phyloP scores from a whole-genome alignment of 1,140 invertebrate species.

The Octopus bimaculoides region DNA sequence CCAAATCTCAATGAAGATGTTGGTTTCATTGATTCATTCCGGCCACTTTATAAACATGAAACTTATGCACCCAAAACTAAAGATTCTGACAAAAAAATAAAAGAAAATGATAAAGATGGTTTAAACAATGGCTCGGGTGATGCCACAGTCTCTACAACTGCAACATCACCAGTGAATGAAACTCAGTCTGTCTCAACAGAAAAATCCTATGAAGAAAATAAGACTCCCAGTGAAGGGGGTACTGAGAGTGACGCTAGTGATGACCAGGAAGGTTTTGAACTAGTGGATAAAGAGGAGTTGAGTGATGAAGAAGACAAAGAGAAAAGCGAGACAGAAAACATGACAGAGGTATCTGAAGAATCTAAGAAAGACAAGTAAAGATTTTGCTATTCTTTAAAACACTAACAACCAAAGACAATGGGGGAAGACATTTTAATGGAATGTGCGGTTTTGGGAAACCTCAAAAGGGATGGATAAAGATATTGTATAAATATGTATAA shows the following conservation, averaged over 20 bases:
- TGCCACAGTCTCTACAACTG: not conserved
- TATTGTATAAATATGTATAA: too few species aligned
- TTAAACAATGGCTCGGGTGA: not conserved
- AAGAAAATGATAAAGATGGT: constrained; percentile 28
- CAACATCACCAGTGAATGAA: not conserved
- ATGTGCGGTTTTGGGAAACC: too few species aligned
- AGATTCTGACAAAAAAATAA: constrained; percentile 59
- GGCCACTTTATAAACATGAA: constrained; percentile 81
- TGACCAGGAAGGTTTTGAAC: constrained; percentile 7
- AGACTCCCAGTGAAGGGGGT: not conserved
- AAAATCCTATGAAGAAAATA: not conserved
- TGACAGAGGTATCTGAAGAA: not conserved
- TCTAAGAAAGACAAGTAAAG: constrained; percentile 1
- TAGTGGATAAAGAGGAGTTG: not conserved
- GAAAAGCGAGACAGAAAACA: not conserved
- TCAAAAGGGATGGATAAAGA: too few species aligned
- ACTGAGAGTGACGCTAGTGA: not conserved
- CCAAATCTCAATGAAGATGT: constrained; percentile 99
- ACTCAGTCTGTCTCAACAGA: not conserved
- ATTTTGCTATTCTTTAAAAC: too few species aligned
- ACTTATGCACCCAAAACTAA: constrained; percentile 29
- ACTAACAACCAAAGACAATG: too few species aligned
- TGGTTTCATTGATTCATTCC: constrained; percentile 97
- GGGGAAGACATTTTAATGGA: too few species aligned
- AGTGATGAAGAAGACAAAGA: not conserved